Base-by-base conservation (phyloP, 1,140 invertebrate genomes). In the Andricus grossulariae region DNA sequence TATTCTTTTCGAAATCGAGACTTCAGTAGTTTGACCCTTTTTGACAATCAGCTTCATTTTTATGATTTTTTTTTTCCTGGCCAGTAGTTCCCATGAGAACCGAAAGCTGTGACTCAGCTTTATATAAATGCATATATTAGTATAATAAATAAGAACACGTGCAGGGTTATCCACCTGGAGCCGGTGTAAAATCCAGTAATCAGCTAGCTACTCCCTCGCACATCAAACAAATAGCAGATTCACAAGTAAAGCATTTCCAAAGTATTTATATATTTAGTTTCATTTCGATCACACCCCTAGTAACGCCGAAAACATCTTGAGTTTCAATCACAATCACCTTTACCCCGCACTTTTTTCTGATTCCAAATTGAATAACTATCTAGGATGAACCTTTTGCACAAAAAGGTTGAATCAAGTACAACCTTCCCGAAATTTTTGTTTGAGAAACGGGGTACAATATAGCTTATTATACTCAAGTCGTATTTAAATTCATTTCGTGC, bases 251-350 rank as follows among this genome's bases (percentile, higher is more conserved):
- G 0, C 8, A 19, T 66, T 66, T 16, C 25, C 60, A 66, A 21
- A 66, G 25, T 39, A 66, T 13, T 66, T 66, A 66, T 66, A 15
- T 39, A n/a, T 66, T 66, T 66, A 66, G 60, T 66, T 66, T 66
- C 16, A 66, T 66, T 8, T 66, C 32, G 13, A 66, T 16, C 60
- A 66, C 60, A 66, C 60, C 60, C 45, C 39, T 66, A 66, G 25
- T 25, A 60, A 7, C 25, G 45, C 32, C 60, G 15, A 66, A 16
- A 66, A 66, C 60, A 66, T 66, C 39, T 66, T 39, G 13, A 39
- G 60, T 66, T 66, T 39, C 60, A n/a, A 6, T 39, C 60, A 66
- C 60, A 16, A 66, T 39, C 60, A 66, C 25, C 32, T 39, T 39
- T 66, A 32, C 15, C 21, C 11, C 10, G 3, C 60, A 66, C 60